These are phyloP conservation scores for Drosophila anomalata DNA, from an alignment of 2,888 invertebrate genomes.

Conservation along the genomic window DNA sequence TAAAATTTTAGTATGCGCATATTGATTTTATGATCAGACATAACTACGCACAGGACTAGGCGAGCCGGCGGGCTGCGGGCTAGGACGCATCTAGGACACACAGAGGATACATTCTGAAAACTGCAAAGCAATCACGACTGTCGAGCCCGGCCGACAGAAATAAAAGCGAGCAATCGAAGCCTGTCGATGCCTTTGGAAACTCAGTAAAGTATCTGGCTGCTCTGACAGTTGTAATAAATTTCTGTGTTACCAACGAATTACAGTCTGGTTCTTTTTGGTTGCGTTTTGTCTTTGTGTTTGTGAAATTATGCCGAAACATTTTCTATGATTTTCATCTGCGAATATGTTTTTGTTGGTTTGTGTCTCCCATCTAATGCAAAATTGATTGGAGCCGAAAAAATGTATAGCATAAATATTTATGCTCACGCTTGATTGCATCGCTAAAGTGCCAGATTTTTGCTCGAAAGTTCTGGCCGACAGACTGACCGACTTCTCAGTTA, in stretches of 20 bases:
- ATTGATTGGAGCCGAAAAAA: slow-evolving; percentile 71
- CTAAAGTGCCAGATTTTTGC: slow-evolving; percentile 55
- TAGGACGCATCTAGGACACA: slow-evolving; percentile 10
- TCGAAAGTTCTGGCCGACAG: slow-evolving; percentile 14
- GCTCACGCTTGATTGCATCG: slow-evolving; percentile 56
- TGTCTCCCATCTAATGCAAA: slow-evolving; percentile 61
- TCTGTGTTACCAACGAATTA: slow-evolving; percentile 52
- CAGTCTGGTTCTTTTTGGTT: slow-evolving; percentile 14
- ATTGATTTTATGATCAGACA: slow-evolving; percentile 80
- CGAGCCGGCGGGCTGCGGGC: background rate
- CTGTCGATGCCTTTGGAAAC: slow-evolving; percentile 38
- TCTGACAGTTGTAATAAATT: slow-evolving; percentile 71
- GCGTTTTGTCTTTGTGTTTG: slow-evolving; percentile 41
- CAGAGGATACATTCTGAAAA: slow-evolving; percentile 57
- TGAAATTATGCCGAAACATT: slow-evolving; percentile 55
- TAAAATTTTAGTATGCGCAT: slow-evolving; percentile 81
- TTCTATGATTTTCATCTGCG: slow-evolving; percentile 43
- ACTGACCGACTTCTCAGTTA: slow-evolving; percentile 18
- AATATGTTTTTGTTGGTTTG: slow-evolving; percentile 58
- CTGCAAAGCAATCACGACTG: slow-evolving; percentile 75
- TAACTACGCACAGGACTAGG: slow-evolving; percentile 67
- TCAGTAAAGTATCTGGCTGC: slow-evolving; percentile 64
- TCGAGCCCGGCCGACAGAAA: slow-evolving; percentile 42
- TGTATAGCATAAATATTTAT: slow-evolving; percentile 63
- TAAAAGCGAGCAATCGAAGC: slow-evolving; percentile 49